These are phyloP conservation scores for Scyliorhinus canicula DNA, from an alignment of 2,797 vertebrate species.

Conservation along the genomic window DNA sequence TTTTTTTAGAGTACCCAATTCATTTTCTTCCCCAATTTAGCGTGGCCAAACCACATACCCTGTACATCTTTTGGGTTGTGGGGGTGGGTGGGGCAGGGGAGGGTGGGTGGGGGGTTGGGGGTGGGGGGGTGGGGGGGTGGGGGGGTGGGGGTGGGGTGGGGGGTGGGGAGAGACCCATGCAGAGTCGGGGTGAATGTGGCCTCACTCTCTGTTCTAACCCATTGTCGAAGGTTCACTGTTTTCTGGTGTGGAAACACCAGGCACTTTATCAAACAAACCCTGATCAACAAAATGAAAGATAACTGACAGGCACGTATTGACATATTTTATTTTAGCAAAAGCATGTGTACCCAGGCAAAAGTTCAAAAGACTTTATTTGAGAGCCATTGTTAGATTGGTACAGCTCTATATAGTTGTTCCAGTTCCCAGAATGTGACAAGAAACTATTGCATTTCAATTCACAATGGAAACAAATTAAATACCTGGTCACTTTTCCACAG, in stretches of 20 bases:
- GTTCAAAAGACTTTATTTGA: conserved; percentile 4
- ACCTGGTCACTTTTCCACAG: conserved; percentile 17
- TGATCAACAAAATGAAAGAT: neutral
- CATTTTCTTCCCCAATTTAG: too few species aligned
- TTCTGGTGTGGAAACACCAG: neutral
- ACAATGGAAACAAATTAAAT: neutral
- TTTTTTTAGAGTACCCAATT: too few species aligned
- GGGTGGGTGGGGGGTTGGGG: too few species aligned
- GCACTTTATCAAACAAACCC: neutral
- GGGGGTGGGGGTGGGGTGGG: too few species aligned
- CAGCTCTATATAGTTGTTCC: neutral
- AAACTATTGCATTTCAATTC: conserved; percentile 1
- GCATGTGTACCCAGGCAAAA: neutral
- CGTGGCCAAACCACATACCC: too few species aligned
- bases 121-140: too few species aligned
- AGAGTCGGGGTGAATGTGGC: too few species aligned
- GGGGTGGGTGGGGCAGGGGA: too few species aligned
- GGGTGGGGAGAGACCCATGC: too few species aligned
- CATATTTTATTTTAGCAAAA: neutral
- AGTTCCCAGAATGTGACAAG: conserved; percentile 28
- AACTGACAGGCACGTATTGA: neutral
- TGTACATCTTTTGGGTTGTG: too few species aligned
- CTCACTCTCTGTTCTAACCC: neutral
- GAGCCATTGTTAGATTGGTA: neutral
- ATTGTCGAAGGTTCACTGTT: neutral